Evolutionary conservation across 2,888 invertebrate genomes (phyloP), one percentile per base, ranked within the genome.

Genomic region (Drosophila macrospina): DNA sequence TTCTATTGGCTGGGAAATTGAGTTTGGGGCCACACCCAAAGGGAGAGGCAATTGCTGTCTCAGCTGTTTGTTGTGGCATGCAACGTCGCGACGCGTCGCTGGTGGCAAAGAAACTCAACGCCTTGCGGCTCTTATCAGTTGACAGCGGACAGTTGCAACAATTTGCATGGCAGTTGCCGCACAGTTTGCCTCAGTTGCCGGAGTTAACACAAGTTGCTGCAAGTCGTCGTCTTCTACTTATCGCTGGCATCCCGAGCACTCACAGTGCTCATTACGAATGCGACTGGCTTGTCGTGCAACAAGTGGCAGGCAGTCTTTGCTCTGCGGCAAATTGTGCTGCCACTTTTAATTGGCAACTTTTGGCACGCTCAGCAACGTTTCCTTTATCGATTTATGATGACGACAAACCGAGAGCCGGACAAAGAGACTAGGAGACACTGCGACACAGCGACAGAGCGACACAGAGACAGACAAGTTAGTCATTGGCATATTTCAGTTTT

Each of bases 291-390:
- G 69, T 73, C 74, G 77, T 68, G 56, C 71, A 78, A 78, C 78
- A 82, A 82, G 79, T 80, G 63, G 55, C 68, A 66, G 41, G 36
- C 62, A 54, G 63, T 7, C 20, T 16, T 39, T 47, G 54, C 32
- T 26, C 36, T 36, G 62, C 52, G 64, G 67, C 54, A 66, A 72
- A 62, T 75, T 75, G 74, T 64, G 71, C 71, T 80, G 69, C 69
- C 71, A 69, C 50, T 70, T 85, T 80, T 82, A 82, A 82, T 83
- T 83, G 82, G 82, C 73, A 79, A 79, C 79, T 79, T 79, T 85
- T 77, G 79, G 79, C 79, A 81, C 74, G 76, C 77, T 79, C 69
- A 52, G 57, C 69, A 63, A 55, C 66, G 55, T 71, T 79, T 69
- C 63, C 65, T 47, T 69, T 78, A 73, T 80, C 80, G 86, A 78